Evolutionary conservation across 2,797 vertebrate species (phyloP).

Genomic region (Parambassis ranga): DNA sequence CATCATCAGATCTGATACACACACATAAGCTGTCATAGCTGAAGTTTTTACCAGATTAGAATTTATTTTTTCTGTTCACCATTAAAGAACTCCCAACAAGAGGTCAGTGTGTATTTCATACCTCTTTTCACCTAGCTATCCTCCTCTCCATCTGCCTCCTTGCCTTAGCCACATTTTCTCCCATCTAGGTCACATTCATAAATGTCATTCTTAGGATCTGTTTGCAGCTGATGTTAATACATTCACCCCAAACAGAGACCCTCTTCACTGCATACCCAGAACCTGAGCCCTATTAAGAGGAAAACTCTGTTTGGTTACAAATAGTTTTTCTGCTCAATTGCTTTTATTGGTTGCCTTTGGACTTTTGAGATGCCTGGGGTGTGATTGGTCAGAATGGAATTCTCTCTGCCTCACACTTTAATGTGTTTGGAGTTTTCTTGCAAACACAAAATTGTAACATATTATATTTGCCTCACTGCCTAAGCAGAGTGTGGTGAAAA

Average conservation of each 20-base stretch:
- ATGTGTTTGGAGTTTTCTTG: constrained; percentile 56
- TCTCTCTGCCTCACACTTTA: constrained; percentile 38
- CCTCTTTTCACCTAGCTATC: neutral
- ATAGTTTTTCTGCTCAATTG: constrained; percentile 69
- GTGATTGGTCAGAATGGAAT: constrained; percentile 55
- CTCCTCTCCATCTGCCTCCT: neutral
- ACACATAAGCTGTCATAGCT: no score
- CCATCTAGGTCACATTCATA: constrained; percentile 50
- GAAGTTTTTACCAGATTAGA: no score
- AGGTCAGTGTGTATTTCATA: neutral
- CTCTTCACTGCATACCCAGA: constrained; percentile 28
- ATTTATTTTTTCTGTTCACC: neutral
- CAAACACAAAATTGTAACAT: constrained; percentile 47
- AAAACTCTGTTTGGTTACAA: constrained; percentile 57
- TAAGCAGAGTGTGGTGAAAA: constrained; percentile 34
- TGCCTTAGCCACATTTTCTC: constrained; percentile 41
- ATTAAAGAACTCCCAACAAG: no score
- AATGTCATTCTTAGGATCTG: constrained; percentile 47
- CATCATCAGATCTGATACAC: no score
- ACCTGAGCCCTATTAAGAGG: constrained; percentile 30
- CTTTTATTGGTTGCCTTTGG: constrained; percentile 71
- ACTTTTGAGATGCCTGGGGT: constrained; percentile 38
- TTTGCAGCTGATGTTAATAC: constrained; percentile 33
- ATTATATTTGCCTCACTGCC: constrained; percentile 42
- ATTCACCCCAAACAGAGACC: constrained; percentile 35